A percentile compares a stretch with the other conserved stretches of the same genome.
phyloP scores from a whole-genome alignment of 2,113 vertebrate species.

The Nibea albiflora region DNA sequence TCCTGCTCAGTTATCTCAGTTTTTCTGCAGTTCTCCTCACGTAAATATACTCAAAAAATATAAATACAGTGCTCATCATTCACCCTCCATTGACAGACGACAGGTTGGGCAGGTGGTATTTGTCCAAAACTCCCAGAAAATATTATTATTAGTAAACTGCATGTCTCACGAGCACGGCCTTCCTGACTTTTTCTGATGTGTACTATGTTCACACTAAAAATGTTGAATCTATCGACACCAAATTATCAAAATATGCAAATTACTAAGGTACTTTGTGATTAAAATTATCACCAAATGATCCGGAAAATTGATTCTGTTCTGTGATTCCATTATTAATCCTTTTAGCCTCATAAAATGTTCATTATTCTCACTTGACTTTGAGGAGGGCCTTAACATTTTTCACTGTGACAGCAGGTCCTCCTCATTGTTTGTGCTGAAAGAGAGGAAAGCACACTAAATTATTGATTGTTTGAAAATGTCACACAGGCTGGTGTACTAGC shows the following conservation, averaged over 20 bases:
- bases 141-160: background rate
- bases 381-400: background rate
- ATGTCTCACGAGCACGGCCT: background rate
- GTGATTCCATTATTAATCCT: background rate
- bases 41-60: no score
- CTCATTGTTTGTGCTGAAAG: constrained; percentile 26
- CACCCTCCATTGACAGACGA: no score
- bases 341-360: background rate
- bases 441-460: constrained; percentile 14
- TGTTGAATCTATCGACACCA: background rate
- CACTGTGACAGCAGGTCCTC: constrained; percentile 12
- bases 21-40: background rate
- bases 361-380: constrained; percentile 15
- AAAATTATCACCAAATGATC: background rate
- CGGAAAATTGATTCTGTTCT: background rate
- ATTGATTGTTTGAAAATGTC: constrained; percentile 29
- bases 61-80: no score
- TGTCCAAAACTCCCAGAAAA: no score
- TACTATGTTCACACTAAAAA: background rate
- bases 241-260: background rate
- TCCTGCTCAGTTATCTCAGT: background rate
- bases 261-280: background rate
- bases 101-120: no score
- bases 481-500: background rate
- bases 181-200: background rate